Percentiles rank a stretch among this genome's conserved stretches.
These are phyloP conservation scores for Sander vitreus DNA, from an alignment of 2,113 vertebrate genomes.

Conservation along the genomic window DNA sequence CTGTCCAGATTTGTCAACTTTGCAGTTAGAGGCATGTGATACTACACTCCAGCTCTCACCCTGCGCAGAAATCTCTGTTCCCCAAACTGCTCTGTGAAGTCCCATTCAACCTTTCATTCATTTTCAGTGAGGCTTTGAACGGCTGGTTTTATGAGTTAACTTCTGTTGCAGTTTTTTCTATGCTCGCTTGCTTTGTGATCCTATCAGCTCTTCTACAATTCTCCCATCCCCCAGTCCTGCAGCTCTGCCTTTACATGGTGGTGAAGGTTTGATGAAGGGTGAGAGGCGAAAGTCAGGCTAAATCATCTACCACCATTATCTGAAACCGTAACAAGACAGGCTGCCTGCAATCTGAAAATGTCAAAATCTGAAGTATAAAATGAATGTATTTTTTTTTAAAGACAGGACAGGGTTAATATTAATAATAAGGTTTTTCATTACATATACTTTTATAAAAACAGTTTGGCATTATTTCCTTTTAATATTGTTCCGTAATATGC, in stretches of 20 bases:
- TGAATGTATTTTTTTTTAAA: background rate
- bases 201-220: slow-evolving; percentile 32
- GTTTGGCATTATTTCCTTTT: background rate
- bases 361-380: background rate
- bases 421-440: too few species aligned
- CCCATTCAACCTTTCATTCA: slow-evolving; percentile 49
- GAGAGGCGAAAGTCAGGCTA: background rate
- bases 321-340: background rate
- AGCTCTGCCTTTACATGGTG: slow-evolving; percentile 12
- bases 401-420: background rate
- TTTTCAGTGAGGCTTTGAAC: slow-evolving; percentile 64
- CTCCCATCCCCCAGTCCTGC: background rate
- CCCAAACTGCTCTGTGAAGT: slow-evolving; percentile 30
- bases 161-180: slow-evolving; percentile 21
- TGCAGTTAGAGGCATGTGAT: slow-evolving; percentile 10
- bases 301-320: background rate
- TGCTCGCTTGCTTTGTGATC: slow-evolving; percentile 36
- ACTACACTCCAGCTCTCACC: background rate
- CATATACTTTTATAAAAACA: too few species aligned
- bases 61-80: background rate
- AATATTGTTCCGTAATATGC: background rate
- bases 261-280: slow-evolving; percentile 5
- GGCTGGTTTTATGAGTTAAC: slow-evolving; percentile 30
- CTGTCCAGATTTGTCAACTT: slow-evolving; percentile 7
- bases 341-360: background rate